Conservation (phyloP, 1,140 invertebrate genomes). For the Drosophila quadrilineata region DNA sequence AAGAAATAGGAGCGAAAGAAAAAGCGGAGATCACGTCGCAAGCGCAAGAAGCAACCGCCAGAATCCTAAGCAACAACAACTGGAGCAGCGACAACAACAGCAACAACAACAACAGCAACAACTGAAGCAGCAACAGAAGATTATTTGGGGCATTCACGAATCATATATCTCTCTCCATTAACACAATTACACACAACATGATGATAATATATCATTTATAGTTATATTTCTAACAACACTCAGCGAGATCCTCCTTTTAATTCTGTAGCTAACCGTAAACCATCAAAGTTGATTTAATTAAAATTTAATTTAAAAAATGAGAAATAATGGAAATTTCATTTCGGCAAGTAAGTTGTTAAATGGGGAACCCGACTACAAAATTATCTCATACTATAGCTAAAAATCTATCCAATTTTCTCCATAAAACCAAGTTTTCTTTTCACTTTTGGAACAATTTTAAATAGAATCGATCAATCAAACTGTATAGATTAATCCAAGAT, state of each 20-base stretch:
- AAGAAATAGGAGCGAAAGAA: constrained; percentile 80
- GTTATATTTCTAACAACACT: constrained; percentile 17
- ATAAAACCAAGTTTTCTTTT: too few relatives aligned
- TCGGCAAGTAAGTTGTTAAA: not conserved
- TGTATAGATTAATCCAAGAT: too few relatives aligned
- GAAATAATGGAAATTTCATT: not conserved
- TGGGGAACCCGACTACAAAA: too few relatives aligned
- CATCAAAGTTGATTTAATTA: constrained; percentile 72
- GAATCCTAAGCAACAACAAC: constrained; percentile 14
- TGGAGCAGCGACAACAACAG: not conserved
- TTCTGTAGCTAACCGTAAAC: constrained; percentile 52
- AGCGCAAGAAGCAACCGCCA: constrained; percentile 64
- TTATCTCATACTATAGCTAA: not conserved
- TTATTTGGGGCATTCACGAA: constrained; percentile 7
- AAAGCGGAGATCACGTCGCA: constrained; percentile 71
- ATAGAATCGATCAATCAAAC: too few relatives aligned
- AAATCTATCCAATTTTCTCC: too few relatives aligned
- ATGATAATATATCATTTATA: constrained; percentile 36
- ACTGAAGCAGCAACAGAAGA: not conserved
- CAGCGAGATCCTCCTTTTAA: constrained; percentile 19
- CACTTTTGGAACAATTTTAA: too few relatives aligned
- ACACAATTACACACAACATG: constrained; percentile 3
- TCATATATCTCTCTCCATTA: constrained; percentile 8
- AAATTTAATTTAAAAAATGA: constrained; percentile 63
- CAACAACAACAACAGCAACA: constrained; percentile 13